A percentile compares a stretch with the other conserved stretches of the same genome.
phyloP scores from a whole-genome alignment of 2,113 vertebrate genomes.

The Microcebus ravelobensis region DNA sequence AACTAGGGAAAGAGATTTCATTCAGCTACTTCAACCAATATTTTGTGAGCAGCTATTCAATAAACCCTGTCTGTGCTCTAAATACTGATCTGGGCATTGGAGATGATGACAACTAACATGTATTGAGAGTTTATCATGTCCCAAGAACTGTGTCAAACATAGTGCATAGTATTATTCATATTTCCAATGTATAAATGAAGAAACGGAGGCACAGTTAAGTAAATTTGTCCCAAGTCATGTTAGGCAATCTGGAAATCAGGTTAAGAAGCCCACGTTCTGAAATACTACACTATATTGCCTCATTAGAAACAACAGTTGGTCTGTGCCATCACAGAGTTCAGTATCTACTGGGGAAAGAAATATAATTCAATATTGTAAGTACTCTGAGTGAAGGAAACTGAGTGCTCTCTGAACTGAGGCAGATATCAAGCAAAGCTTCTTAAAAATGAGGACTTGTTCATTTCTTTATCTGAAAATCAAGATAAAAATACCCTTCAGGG shows the following conservation, averaged over 20 bases:
- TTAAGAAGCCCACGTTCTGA: constrained; percentile 1
- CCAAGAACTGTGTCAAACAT: neutral
- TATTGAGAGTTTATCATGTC: neutral
- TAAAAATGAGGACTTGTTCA: neutral
- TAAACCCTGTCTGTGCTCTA: neutral
- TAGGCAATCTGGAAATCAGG: neutral
- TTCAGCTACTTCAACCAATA: neutral
- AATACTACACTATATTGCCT: neutral
- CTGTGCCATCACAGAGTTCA: neutral
- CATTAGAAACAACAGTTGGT: neutral
- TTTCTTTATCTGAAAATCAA: constrained; percentile 44
- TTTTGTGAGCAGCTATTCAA: neutral
- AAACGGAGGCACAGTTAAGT: constrained; percentile 20
- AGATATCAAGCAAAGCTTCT: neutral
- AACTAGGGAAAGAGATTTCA: neutral
- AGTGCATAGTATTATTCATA: neutral
- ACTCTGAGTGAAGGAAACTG: constrained; percentile 3
- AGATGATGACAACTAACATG: neutral
- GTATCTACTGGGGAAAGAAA: constrained; percentile 18
- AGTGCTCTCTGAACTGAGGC: neutral
- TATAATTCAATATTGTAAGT: neutral
- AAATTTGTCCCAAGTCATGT: neutral
- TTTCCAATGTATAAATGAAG: constrained; percentile 42
- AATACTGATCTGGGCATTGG: neutral
- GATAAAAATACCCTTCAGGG: constrained; percentile 1